Conservation (phyloP, 2,888 invertebrate species). For the Anarsia innoxiella region DNA sequence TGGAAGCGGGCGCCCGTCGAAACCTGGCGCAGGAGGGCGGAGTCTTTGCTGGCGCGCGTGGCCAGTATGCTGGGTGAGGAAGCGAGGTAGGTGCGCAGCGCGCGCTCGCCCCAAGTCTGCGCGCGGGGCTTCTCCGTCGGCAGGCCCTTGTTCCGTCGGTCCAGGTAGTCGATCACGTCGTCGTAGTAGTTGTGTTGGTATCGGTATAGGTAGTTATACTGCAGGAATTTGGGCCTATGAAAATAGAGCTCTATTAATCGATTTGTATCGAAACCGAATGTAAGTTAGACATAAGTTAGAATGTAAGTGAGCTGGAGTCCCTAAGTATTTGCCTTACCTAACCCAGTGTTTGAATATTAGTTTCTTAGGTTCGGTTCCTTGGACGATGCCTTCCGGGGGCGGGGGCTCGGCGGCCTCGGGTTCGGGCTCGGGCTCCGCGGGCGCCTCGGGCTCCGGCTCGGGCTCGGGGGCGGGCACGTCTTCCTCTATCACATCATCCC, state of each 20-base stretch:
- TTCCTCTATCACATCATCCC: constrained; percentile 74
- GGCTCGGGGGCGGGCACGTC: constrained; percentile 41
- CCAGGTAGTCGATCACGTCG: constrained; percentile 88
- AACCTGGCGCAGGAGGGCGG: constrained; percentile 76
- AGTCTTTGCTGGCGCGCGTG: constrained; percentile 75
- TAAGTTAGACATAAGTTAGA: too few relatives aligned
- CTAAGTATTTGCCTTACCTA: too few relatives aligned
- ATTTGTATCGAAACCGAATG: too few relatives aligned
- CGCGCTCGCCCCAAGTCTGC: constrained; percentile 91
- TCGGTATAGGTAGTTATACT: constrained; percentile 88
- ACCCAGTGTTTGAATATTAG: constrained; percentile 89
- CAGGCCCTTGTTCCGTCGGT: constrained; percentile 82
- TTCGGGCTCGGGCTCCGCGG: constrained; percentile 28
- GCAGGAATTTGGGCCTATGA: constrained; percentile 84
- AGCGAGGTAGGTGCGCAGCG: constrained; percentile 79
- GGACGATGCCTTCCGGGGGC: constrained; percentile 50
- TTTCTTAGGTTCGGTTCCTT: constrained; percentile 77
- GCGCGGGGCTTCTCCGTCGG: constrained; percentile 83
- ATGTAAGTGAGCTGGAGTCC: background rate
- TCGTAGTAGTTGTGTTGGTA: constrained; percentile 91
- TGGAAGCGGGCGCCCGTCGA: constrained; percentile 81
- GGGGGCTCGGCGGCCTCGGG: constrained; percentile 58
- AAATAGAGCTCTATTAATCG: too few relatives aligned
- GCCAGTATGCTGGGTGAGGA: constrained; percentile 80
- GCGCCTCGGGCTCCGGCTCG: constrained; percentile 35